These are phyloP conservation scores for Agonopterix subpropinquella DNA, from an alignment of 2,888 invertebrate species.

Conservation along the genomic window DNA sequence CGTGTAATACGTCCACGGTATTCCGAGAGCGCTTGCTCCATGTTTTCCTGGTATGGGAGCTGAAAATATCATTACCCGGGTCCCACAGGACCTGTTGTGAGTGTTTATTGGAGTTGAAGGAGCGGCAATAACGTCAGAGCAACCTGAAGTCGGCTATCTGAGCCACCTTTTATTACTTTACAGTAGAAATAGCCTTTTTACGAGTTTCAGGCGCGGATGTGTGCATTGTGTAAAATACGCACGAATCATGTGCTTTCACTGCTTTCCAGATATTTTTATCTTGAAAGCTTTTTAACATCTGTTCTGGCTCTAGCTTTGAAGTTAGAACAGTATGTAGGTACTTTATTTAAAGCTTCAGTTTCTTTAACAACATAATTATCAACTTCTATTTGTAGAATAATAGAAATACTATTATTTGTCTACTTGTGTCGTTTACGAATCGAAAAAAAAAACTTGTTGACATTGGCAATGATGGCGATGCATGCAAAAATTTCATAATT, in stretches of 20 bases:
- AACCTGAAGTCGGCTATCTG: constrained; percentile 32
- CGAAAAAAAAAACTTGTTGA: too few relatives aligned
- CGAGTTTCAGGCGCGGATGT: neutral
- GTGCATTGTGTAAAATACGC: neutral
- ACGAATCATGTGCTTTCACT: neutral
- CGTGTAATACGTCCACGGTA: neutral
- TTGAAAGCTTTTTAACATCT: too few relatives aligned
- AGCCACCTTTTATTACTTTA: constrained; percentile 41
- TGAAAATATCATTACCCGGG: constrained; percentile 24
- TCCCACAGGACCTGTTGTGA: constrained; percentile 25
- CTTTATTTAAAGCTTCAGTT: too few relatives aligned
- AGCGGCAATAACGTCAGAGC: constrained; percentile 28
- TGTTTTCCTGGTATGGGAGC: constrained; percentile 14
- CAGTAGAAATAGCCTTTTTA: constrained; percentile 26
- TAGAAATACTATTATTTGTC: too few relatives aligned
- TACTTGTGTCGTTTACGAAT: too few relatives aligned
- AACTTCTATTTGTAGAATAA: too few relatives aligned
- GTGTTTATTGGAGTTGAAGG: constrained; percentile 33
- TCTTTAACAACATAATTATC: too few relatives aligned
- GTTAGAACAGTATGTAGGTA: too few relatives aligned
- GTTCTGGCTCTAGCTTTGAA: too few relatives aligned
- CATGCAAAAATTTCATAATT: too few relatives aligned
- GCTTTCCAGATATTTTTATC: too few relatives aligned
- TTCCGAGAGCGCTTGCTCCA: neutral
- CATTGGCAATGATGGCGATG: too few relatives aligned